Evolutionary conservation across 2,113 vertebrate genomes (phyloP).

Genomic region (Arenaria interpres): DNA sequence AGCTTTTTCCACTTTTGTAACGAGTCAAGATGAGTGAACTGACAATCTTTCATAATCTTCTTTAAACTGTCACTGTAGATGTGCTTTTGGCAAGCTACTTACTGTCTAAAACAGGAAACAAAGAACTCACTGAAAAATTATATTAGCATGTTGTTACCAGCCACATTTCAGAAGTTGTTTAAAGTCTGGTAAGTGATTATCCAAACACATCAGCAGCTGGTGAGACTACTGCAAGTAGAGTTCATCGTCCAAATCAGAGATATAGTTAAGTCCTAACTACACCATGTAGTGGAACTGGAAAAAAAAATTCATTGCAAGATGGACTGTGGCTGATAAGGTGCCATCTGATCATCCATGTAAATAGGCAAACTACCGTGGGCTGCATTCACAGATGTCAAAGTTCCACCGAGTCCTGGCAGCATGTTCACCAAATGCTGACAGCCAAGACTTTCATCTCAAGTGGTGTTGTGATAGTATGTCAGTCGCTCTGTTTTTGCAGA

Average conservation of each 20-base stretch:
- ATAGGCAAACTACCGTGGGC: neutral
- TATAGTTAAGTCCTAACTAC: neutral
- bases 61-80: neutral
- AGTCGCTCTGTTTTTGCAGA: constrained; percentile 44
- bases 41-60: neutral
- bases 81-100: neutral
- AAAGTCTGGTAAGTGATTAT: neutral
- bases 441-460: constrained; percentile 36
- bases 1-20: neutral
- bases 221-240: neutral
- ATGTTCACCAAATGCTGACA: neutral
- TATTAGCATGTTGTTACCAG: neutral
- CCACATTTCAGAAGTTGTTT: neutral
- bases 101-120: neutral
- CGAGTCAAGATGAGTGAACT: neutral
- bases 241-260: neutral
- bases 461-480: constrained; percentile 26
- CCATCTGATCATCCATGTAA: neutral
- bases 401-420: neutral
- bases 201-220: neutral
- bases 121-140: neutral
- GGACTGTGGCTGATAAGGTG: neutral
- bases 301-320: neutral
- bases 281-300: neutral
- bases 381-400: constrained; percentile 11